phyloP scores from a whole-genome alignment of 1,140 invertebrate genomes.

The Parasteatoda tepidariorum region DNA sequence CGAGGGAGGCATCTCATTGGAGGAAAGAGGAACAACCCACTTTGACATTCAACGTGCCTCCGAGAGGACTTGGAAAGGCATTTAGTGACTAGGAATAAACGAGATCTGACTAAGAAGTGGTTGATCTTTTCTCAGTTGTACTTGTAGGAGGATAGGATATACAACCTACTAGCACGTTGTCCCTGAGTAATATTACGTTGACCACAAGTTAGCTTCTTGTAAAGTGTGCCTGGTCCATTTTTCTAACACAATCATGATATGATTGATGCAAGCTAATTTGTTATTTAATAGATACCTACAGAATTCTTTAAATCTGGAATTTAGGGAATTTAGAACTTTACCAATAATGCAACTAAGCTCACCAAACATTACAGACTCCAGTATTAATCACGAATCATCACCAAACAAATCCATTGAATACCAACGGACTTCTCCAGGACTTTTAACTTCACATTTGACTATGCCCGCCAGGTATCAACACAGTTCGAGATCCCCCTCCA shows the following conservation, averaged over 20 bases:
- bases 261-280: too few relatives aligned
- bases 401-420: not conserved
- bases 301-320: too few relatives aligned
- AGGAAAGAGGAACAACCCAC: not conserved
- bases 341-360: constrained; percentile 27
- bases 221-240: too few relatives aligned
- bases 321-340: not conserved
- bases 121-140: too few relatives aligned
- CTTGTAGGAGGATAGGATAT: too few relatives aligned
- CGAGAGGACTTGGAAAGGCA: not conserved
- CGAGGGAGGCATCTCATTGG: constrained; percentile 8
- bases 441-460: not conserved
- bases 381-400: not conserved
- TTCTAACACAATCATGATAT: too few relatives aligned
- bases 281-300: too few relatives aligned
- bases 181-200: too few relatives aligned
- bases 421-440: not conserved
- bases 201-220: too few relatives aligned
- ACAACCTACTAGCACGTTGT: too few relatives aligned
- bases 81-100: too few relatives aligned
- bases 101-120: too few relatives aligned
- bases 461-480: constrained; percentile 7
- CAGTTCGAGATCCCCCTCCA: constrained; percentile 17
- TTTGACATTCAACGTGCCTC: not conserved
- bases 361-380: not conserved